A percentile compares a stretch with the other conserved stretches of the same genome.
These are phyloP conservation scores for Phaedon cochleariae DNA, from an alignment of 2,888 invertebrate species.

Conservation along the genomic window DNA sequence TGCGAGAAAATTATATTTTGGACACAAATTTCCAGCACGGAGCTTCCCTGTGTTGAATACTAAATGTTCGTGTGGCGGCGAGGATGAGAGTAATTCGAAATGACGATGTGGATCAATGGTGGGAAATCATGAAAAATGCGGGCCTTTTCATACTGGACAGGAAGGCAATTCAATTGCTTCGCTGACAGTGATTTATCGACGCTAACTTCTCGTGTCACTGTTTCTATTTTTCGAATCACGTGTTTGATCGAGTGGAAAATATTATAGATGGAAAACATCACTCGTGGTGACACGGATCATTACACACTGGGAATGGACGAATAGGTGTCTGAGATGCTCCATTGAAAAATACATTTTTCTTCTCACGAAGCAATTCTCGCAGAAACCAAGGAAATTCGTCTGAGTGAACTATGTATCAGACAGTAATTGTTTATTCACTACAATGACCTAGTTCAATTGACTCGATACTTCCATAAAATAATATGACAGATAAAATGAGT, in stretches of 20 bases:
- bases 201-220: conserved; percentile 5
- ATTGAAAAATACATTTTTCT: background rate
- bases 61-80: conserved; percentile 4
- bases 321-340: background rate
- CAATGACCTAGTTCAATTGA: no score
- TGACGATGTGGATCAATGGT: conserved; percentile 8
- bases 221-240: conserved; percentile 12
- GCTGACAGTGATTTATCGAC: conserved; percentile 19
- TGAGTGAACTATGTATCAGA: no score
- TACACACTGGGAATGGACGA: background rate
- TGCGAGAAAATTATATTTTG: conserved; percentile 13
- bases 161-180: conserved; percentile 10
- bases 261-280: background rate
- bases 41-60: conserved; percentile 12
- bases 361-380: no score
- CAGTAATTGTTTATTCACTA: no score
- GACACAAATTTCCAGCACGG: conserved; percentile 9
- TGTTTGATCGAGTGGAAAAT: background rate
- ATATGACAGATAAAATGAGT: no score
- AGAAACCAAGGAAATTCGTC: no score
- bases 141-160: conserved; percentile 1
- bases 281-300: background rate
- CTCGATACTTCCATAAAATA: no score
- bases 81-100: conserved; percentile 3
- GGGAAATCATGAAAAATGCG: conserved; percentile 12